Conservation (phyloP, 2,797 vertebrate species). For the Syndactyla subalaris region DNA sequence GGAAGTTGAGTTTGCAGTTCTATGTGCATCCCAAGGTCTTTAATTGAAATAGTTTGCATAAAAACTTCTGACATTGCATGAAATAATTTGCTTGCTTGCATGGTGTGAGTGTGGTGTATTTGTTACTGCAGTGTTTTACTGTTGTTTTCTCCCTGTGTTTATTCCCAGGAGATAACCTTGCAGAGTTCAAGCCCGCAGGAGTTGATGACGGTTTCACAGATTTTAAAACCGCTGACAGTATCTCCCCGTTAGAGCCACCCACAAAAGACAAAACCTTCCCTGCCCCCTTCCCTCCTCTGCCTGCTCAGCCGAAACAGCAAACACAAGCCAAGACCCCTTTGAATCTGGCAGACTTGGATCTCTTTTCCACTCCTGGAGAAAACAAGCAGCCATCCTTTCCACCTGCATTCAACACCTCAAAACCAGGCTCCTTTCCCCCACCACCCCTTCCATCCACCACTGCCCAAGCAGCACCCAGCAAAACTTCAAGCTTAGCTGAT, state of each 20-base stretch:
- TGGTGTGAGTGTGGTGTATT: neutral
- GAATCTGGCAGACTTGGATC: constrained; percentile 92
- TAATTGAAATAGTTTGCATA: neutral
- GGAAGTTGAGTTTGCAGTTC: constrained; percentile 37
- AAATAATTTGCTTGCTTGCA: neutral
- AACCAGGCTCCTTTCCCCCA: constrained; percentile 35
- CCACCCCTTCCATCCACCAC: constrained; percentile 69
- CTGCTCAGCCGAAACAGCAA: constrained; percentile 80
- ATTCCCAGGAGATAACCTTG: constrained; percentile 90
- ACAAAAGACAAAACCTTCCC: constrained; percentile 89
- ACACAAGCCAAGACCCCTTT: constrained; percentile 86
- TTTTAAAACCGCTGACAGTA: constrained; percentile 97
- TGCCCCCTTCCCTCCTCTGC: constrained; percentile 83
- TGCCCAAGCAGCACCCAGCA: constrained; percentile 42
- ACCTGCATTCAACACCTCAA: constrained; percentile 67
- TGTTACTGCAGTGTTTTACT: neutral
- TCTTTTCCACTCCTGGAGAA: constrained; percentile 84
- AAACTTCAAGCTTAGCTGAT: constrained; percentile 81
- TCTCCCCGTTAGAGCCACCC: constrained; percentile 92
- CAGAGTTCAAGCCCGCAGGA: constrained; percentile 91
- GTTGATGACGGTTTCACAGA: constrained; percentile 95
- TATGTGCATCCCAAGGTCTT: neutral
- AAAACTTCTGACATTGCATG: constrained; percentile 9
- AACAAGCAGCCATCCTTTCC: constrained; percentile 83
- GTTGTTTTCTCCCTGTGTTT: neutral